Evolutionary conservation across 1,140 invertebrate species (phyloP).

Genomic region (Drosophila grimshawi): DNA sequence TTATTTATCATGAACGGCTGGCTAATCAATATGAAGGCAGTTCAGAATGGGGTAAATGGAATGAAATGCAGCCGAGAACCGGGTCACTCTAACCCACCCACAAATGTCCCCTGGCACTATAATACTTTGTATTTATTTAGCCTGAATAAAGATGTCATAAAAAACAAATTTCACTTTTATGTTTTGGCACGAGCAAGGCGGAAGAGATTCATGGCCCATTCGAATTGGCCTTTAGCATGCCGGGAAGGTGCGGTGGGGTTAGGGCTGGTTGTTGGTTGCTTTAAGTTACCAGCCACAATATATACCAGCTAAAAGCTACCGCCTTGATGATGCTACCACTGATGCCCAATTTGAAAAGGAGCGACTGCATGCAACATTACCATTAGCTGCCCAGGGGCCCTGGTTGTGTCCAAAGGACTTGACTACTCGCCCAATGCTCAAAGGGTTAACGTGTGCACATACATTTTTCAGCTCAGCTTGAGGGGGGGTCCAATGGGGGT

Average conservation of each 20-base stretch:
- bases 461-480: slow-evolving; percentile 52
- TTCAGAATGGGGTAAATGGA: background rate
- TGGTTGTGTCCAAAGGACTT: background rate
- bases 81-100: slow-evolving; percentile 1
- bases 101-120: slow-evolving; percentile 67
- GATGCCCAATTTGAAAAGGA: slow-evolving; percentile 68
- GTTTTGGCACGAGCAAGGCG: slow-evolving; percentile 63
- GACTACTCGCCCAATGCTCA: slow-evolving; percentile 38
- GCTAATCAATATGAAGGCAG: slow-evolving; percentile 58
- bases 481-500: background rate
- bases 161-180: slow-evolving; percentile 82
- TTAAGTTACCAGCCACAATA: slow-evolving; percentile 9
- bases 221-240: slow-evolving; percentile 59
- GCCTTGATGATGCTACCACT: slow-evolving; percentile 40
- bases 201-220: slow-evolving; percentile 77
- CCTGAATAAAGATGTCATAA: slow-evolving; percentile 80
- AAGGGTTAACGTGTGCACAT: slow-evolving; percentile 68
- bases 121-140: slow-evolving; percentile 82
- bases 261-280: background rate
- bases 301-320: slow-evolving; percentile 1
- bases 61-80: slow-evolving; percentile 7
- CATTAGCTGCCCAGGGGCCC: slow-evolving; percentile 61
- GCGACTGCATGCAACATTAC: slow-evolving; percentile 45
- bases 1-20: slow-evolving; percentile 75
- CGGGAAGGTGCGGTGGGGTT: background rate